Base-by-base conservation (phyloP, 2,113 vertebrate species). In the Empidonax traillii region DNA sequence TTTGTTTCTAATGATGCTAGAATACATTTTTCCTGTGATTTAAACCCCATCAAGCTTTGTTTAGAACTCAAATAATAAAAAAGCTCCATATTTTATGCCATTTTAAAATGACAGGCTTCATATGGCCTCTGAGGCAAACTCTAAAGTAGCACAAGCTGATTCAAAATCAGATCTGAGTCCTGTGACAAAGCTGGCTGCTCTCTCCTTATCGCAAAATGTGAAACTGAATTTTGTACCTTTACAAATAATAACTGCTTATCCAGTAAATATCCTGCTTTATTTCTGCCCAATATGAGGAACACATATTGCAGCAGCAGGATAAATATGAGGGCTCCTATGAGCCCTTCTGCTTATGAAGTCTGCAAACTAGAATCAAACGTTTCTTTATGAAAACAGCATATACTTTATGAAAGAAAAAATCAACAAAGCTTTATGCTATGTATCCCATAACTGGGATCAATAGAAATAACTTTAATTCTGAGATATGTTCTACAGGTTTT, bases 401-500 rank as follows among this genome's bases (percentile, higher is more conserved):
- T 43, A 72, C 10, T 71, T 67, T 24, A 76, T 35, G 68, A 66
- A 86, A 69, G 31, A 65, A 68, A 84, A 72, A 68, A 59, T 65
- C 92, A 87, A 37, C 74, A 66, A 62, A 46, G 35, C 49, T 94
- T 83, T 92, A 90, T 85, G 53, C 81, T 35, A 56, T n/a, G n/a
- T n/a, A n/a, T n/a, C n/a, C n/a, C 47, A 33, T 91, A 94, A 94
- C 85, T 91, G 66, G 28, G 75, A 93, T 96, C 81, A 88, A 77
- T 22, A 87, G 39, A 94, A 94, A 91, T 91, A 56, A 79, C 89
- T 79, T 59, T 86, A 97, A 89, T 94, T 93, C 80, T 85, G 73
- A 85, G 41, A 67, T 79, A 87, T 1, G 2, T 88, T 89, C 56
- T 89, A 58, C 46, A 78, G 66, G 28, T 75, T 94, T 96, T 96